Evolutionary conservation across 2,888 invertebrate genomes (phyloP), one percentile per base, ranked within the genome.

Genomic region (Lutraria lutraria): DNA sequence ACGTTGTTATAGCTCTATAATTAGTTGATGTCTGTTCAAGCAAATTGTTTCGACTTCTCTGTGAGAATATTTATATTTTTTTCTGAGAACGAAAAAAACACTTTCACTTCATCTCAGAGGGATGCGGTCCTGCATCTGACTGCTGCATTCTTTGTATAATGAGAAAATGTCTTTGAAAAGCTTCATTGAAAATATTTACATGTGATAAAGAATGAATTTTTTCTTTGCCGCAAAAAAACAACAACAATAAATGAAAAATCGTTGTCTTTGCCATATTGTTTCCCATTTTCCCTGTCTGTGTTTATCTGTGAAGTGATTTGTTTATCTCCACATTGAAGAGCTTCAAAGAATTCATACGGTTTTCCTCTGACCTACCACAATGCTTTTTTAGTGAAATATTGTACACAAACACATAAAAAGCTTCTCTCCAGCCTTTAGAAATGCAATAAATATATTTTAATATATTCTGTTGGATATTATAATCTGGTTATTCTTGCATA

Each of bases 81-180:
- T 76, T 76, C 29, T 31, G 31, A 72, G 72, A 72, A 72, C 13
- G 34, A 76, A 56, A 56, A 76, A 19, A 25, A 34, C n/a, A n/a
- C 19, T 76, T 34, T 76, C 4, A 12, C 63, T 76, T 16, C 76
- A 34, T 76, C 34, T 76, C 76, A 8, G 43, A 10, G 63, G 29
- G 76, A 76, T 76, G 31, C 31, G 19, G 34, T 16, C 76, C 13
- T 31, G 76, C 13, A 31, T 31, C 76, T 10, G 13, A 16, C 19
- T 76, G 76, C 34, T 31, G 76, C 76, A 76, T 76, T 76, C 76
- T 34, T 76, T 19, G 19, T 76, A 31, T 76, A 76, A 76, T 76
- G 76, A 76, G 76, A 76, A 76, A 76, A 76, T 76, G 76, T 76
- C 76, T 76, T 76, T 76, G 76, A 76, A 31, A 76, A 76, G 31